Percentiles rank a stretch among this genome's conserved stretches.
phyloP scores from a whole-genome alignment of 2,113 vertebrate genomes.

The Bubo blakistoni region DNA sequence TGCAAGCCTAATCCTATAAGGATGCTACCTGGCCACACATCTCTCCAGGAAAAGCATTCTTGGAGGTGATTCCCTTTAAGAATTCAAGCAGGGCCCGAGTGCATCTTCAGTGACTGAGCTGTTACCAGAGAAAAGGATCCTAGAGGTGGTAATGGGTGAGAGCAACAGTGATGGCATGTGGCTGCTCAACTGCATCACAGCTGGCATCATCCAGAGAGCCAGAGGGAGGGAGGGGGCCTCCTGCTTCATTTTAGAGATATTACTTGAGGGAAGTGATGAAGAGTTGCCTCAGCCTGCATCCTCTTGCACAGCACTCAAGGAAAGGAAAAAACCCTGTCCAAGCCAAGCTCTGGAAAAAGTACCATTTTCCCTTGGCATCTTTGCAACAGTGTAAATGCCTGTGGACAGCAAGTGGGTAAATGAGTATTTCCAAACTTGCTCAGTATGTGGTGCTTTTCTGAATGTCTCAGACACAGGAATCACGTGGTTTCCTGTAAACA shows the following conservation, averaged over 20 bases:
- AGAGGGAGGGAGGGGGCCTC: not conserved
- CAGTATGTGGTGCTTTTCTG: not conserved
- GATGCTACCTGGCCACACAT: not conserved
- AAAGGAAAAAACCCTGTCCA: not conserved
- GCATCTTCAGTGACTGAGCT: not conserved
- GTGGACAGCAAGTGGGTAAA: not conserved
- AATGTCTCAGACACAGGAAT: not conserved
- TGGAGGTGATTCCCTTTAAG: not conserved
- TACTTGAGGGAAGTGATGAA: not conserved
- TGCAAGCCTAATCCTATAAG: not conserved
- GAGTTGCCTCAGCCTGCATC: not conserved
- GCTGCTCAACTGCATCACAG: not conserved
- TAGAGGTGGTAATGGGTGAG: not conserved
- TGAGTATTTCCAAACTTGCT: not conserved
- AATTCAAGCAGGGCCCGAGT: not conserved
- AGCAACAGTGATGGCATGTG: not conserved
- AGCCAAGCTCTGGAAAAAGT: not conserved
- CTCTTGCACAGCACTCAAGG: not conserved
- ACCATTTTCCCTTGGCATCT: not conserved
- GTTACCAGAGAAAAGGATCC: not conserved
- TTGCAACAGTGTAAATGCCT: too few species aligned
- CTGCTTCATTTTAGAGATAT: not conserved
- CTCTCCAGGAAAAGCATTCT: not conserved
- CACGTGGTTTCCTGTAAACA: not conserved
- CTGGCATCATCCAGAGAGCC: fast-evolving